Conservation (phyloP, 30 jellyfish, hydroid and myxozoan genomes). For the Euphysa ruthae region DNA sequence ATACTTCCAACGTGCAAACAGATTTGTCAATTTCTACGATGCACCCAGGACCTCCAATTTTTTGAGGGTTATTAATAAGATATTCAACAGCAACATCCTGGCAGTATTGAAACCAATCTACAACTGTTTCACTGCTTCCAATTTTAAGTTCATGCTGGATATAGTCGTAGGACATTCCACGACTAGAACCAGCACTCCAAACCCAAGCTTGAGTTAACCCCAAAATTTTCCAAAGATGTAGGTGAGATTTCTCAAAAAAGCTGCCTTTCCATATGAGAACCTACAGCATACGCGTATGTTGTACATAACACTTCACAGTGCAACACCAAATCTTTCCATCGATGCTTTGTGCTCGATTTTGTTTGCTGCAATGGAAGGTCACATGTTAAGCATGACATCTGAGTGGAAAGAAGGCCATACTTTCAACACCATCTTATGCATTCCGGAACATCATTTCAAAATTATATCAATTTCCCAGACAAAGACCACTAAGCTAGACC, state of each 20-base stretch:
- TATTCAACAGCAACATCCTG: conserved; percentile 31
- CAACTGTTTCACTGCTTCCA: conserved; percentile 11
- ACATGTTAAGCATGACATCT: no score
- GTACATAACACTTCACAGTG: no score
- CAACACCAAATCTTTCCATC: background rate
- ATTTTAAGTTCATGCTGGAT: conserved; percentile 26
- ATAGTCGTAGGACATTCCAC: conserved; percentile 19
- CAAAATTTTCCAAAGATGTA: conserved; percentile 25
- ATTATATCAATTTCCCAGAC: no score
- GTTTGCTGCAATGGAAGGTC: no score
- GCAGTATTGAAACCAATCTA: conserved; percentile 38
- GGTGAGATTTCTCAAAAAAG: conserved; percentile 9
- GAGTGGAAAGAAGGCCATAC: no score
- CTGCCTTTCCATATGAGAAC: conserved; percentile 3
- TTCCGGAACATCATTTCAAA: no score
- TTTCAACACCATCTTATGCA: no score
- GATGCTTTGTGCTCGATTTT: no score
- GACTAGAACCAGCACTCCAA: conserved; percentile 17
- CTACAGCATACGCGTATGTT: background rate
- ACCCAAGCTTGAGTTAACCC: conserved; percentile 11
- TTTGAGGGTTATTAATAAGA: conserved; percentile 12
- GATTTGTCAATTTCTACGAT: conserved; percentile 11
- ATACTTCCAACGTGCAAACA: conserved; percentile 1
- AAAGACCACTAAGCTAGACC: no score
- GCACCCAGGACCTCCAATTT: conserved; percentile 15